These are phyloP conservation scores for Euspilapteryx auroguttella DNA, from an alignment of 2,888 invertebrate genomes.

Conservation along the genomic window DNA sequence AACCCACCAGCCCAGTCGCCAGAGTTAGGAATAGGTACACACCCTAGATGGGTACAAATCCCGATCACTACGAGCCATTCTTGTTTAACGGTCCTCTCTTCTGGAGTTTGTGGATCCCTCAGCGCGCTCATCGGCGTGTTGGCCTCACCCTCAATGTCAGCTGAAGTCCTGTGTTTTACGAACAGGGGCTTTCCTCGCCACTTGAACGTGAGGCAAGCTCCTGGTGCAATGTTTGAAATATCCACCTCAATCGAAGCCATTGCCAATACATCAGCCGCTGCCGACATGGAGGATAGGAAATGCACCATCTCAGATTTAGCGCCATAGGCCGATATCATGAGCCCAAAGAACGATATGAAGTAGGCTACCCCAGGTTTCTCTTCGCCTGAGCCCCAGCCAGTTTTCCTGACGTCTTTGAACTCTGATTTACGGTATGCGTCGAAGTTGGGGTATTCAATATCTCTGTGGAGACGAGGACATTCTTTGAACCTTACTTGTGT, in stretches of 20 bases:
- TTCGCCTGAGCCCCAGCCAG: slow-evolving; percentile 28
- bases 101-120: slow-evolving; percentile 71
- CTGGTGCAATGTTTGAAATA: slow-evolving; percentile 67
- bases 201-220: slow-evolving; percentile 66
- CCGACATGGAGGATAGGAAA: slow-evolving; percentile 60
- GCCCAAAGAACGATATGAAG: slow-evolving; percentile 49
- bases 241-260: slow-evolving; percentile 77
- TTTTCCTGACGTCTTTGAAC: slow-evolving; percentile 26
- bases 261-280: slow-evolving; percentile 76
- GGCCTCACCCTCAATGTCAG: slow-evolving; percentile 66
- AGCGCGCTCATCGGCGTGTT: slow-evolving; percentile 63
- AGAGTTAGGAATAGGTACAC: slow-evolving; percentile 74
- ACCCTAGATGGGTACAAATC: slow-evolving; percentile 82
- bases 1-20: slow-evolving; percentile 71
- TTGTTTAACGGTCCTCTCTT: slow-evolving; percentile 64
- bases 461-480: slow-evolving; percentile 34
- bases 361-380: slow-evolving; percentile 48
- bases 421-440: slow-evolving; percentile 32
- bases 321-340: slow-evolving; percentile 61
- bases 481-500: slow-evolving; percentile 32
- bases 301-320: slow-evolving; percentile 64
- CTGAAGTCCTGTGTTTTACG: slow-evolving; percentile 67
- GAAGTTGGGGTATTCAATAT: slow-evolving; percentile 30
- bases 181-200: slow-evolving; percentile 87
- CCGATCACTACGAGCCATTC: slow-evolving; percentile 81